Base-by-base conservation (phyloP, 1,140 invertebrate species). In the Drosophila pachea region DNA sequence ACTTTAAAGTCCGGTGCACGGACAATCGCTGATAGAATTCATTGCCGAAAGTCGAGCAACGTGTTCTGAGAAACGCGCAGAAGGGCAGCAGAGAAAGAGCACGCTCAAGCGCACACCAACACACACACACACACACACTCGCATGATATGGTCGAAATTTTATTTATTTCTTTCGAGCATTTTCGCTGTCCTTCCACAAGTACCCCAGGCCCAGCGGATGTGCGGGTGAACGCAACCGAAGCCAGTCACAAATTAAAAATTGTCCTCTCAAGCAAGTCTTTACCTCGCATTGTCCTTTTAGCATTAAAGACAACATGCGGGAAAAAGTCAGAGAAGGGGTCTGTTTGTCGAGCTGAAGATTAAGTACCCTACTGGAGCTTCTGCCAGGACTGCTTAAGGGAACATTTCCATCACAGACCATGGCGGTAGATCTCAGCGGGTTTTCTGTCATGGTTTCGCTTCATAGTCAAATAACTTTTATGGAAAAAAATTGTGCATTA, bases 231-330 rank as follows among this genome's bases (percentile, higher is more conserved):
- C 48, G 78, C 68, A 58, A 62, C 70, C 67, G 62, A 66, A 66
- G 55, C 56, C 56, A 76, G 63, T 64, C 67, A 84, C 79, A 83
- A 83, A 83, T 83, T 84, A 83, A 84, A 83, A 84, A 83, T 78
- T 83, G 79, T 84, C 79, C 65, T 78, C 69, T 75, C 76, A 67
- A 75, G 76, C 79, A 76, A 76, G 73, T 78, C 71, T 54, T 69
- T 62, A 60, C 60, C 62, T 48, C 49, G 22, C 56, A 48, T 42
- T 52, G 67, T 50, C 65, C 72, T 73, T 59, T 33, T 33, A 35
- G 43, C 43, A 31, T 42, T 66, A 35, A 65, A 65, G 58, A 53
- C 68, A 71, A 60, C 43, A 45, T 7, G 32, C 7, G 5, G 54
- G 16, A 58, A 63, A 11, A 62, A 22, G 22, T 9, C 11, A 29